These are phyloP conservation scores for Megalops cyprinoides DNA, from an alignment of 2,797 vertebrate species.

Conservation along the genomic window DNA sequence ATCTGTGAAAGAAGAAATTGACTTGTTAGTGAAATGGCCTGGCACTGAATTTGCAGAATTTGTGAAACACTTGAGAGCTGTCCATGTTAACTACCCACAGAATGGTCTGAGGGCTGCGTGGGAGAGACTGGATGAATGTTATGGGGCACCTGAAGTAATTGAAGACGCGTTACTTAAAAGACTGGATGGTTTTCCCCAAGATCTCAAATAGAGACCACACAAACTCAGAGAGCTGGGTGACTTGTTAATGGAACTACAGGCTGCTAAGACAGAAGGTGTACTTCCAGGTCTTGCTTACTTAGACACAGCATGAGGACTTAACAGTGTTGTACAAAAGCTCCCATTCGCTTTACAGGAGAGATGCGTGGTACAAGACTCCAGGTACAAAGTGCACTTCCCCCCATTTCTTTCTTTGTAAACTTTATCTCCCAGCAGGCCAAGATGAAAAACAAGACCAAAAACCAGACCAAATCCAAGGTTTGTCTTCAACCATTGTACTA, in stretches of 20 bases:
- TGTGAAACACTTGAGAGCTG: no score
- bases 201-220: neutral
- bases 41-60: no score
- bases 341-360: constrained; percentile 8
- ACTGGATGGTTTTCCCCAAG: neutral
- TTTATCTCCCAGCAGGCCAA: neutral
- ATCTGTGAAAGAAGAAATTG: no score
- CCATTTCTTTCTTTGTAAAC: neutral
- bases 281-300: neutral
- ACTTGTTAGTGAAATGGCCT: no score
- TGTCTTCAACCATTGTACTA: neutral
- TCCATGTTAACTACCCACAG: no score
- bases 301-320: neutral
- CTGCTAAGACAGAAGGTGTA: neutral
- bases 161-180: neutral
- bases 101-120: no score
- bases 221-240: neutral
- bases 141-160: neutral
- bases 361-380: neutral
- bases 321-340: constrained; percentile 3
- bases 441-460: neutral
- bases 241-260: neutral
- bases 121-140: neutral
- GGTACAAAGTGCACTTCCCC: neutral
- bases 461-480: neutral